Evolutionary conservation across 2,888 invertebrate genomes (phyloP), one percentile per base, ranked within the genome.

Genomic region (Leptodirus hochenwartii): DNA sequence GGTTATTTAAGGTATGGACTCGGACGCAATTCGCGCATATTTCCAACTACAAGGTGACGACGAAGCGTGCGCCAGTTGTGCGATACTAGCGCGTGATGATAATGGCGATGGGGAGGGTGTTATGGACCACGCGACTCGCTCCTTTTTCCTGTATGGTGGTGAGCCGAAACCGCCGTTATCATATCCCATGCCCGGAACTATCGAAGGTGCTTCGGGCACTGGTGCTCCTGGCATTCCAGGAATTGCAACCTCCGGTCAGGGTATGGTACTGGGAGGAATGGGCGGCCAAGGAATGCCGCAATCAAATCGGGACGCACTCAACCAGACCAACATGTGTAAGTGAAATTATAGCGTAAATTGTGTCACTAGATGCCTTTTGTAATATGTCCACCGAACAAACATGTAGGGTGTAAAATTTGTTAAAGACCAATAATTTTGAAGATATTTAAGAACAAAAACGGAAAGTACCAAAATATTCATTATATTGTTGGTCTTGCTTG

Each of bases 121-220:
- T 2, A 69, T 77, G 27, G 79, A 88, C 46, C 80, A 84, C 77
- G 91, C 93, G 0, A 77, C 85, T 1, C 71, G 85, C 41, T 88
- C 91, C 0, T 88, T 91, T 56, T 84, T 91, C 56, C 58, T 87
- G 37, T 90, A 85, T 49, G 93, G 95, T 14, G 82, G 84, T 1
- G 87, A 88, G 45, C 64, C 72, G 0, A 51, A 45, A 34, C 25
- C 51, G n/a, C n/a, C n/a, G n/a, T n/a, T n/a, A n/a, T n/a, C n/a
- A n/a, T n/a, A n/a, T n/a, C n/a, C n/a, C n/a, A 27, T 34, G 22
- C 33, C 31, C 12, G n/a, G n/a, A n/a, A 12, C 23, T 10, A 14
- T 17, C n/a, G 33, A 22, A 15, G 33, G 27, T 13, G 27, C 25
- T 15, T 15, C n/a, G n/a, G n/a, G n/a, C n/a, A n/a, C n/a, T n/a